Evolutionary conservation across 1,140 invertebrate genomes (phyloP), one percentile per base, ranked within the genome.

Genomic region (Drosophila oshimai): DNA sequence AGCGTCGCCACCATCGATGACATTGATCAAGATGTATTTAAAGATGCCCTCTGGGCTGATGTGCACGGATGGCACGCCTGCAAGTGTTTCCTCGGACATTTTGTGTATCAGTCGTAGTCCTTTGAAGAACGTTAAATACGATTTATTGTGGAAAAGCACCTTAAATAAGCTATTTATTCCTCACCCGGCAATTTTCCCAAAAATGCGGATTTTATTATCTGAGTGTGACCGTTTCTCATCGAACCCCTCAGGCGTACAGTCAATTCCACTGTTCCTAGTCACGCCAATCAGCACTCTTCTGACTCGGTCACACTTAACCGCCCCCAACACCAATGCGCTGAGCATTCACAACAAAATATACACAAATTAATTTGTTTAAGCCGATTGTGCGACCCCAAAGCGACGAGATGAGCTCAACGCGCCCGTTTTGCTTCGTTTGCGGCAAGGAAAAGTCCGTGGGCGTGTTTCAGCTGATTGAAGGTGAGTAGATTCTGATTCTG

Each of bases 21-120:
- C 93, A 75, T 95, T 94, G 26, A 97, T 94, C n/a, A 97, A 91
- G 72, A 97, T 94, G 80, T 97, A 98, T 87, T 98, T 98, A 80
- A 97, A 97, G 42, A 93, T 93, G 24, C 96, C 96, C 60, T 91
- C 75, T 72, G 96, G 95, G 75, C 97, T 96, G 74, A 97, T 97
- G 49, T 96, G 95, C n/a, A 96, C 96, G 80, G 94, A 93, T 0
- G 94, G 91, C 28, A 97, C 88, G 36, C 91, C 73, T 22, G 92
- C 74, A 12, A 91, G 68, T 37, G 67, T 50, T 44, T 75, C 57
- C 33, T 70, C 74, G 3, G 70, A 46, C 83, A 94, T 89, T 54
- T 78, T 70, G 7, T 17, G 42, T 22, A 73, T 15, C 24, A 50
- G 45, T 51, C 54, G 57, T 6, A 61, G 17, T 37, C 37, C 61